Percentiles rank a stretch among this genome's conserved stretches.
These are phyloP conservation scores for Epizoanthus rinbou DNA, from an alignment of 92 coral and sea anemone species.

Conservation along the genomic window DNA sequence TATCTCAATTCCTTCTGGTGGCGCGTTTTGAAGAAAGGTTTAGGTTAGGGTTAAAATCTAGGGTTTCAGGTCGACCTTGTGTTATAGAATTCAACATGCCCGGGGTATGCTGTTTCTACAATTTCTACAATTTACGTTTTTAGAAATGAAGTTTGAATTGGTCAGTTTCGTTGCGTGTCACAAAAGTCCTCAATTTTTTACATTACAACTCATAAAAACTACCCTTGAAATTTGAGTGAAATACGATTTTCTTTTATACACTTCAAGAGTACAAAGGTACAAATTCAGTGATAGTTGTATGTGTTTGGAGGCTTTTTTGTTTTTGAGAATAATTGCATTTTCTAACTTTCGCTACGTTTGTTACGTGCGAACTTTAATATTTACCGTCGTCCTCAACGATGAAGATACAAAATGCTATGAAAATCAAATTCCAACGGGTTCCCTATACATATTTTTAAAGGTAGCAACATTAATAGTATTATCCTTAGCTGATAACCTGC, in stretches of 20 bases:
- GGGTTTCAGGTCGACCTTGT: constrained; percentile 20
- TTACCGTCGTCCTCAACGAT: not conserved
- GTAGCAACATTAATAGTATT: constrained; percentile 14
- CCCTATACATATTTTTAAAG: not conserved
- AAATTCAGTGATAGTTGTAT: not conserved
- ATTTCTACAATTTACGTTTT: constrained; percentile 2
- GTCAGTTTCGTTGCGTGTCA: constrained; percentile 1
- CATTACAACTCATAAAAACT: constrained; percentile 14
- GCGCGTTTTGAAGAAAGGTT: constrained; percentile 16
- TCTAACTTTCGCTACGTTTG: constrained; percentile 7
- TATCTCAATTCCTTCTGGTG: constrained; percentile 1
- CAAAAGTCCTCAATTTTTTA: constrained; percentile 2
- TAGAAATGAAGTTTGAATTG: not conserved
- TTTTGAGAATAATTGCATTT: constrained; percentile 19
- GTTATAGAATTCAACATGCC: not conserved
- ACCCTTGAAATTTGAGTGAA: constrained; percentile 24
- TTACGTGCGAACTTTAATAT: constrained; percentile 1
- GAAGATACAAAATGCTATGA: not conserved
- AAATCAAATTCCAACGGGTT: constrained; percentile 2
- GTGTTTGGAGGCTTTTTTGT: constrained; percentile 18
- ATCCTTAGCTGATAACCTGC: constrained; percentile 17
- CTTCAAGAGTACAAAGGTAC: constrained; percentile 18
- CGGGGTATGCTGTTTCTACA: no score
- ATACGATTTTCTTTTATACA: not conserved
- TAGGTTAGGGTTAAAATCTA: constrained; percentile 12